A percentile compares a stretch with the other conserved stretches of the same genome.
phyloP scores from a whole-genome alignment of 2,797 vertebrate species.

The Acropternis orthonyx region DNA sequence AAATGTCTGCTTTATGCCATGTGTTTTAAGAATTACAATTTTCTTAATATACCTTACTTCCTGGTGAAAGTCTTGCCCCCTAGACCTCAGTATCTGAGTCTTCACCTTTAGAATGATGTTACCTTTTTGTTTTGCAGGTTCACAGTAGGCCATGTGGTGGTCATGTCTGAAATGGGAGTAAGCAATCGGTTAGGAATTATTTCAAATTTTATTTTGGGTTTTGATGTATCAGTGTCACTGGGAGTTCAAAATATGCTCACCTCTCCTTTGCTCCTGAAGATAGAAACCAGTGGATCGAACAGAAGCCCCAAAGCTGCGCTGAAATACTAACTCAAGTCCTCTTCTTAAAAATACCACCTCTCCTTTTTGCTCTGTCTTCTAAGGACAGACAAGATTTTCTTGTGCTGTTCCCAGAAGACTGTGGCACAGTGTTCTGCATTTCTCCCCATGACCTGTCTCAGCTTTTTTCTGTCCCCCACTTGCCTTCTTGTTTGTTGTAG shows the following conservation, averaged over 20 bases:
- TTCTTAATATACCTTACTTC: background rate
- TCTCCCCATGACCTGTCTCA: background rate
- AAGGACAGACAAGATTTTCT: background rate
- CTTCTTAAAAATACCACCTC: background rate
- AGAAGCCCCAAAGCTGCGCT: background rate
- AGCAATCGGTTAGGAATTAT: background rate
- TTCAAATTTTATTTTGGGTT: background rate
- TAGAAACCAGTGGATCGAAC: background rate
- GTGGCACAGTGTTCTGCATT: background rate
- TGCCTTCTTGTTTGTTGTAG: background rate
- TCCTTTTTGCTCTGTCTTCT: background rate
- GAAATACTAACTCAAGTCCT: background rate
- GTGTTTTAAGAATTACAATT: background rate
- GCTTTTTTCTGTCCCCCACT: background rate
- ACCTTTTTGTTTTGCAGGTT: background rate
- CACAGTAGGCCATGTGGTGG: background rate
- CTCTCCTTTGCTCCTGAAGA: background rate
- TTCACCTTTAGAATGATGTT: background rate
- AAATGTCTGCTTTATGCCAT: background rate
- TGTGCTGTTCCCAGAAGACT: background rate
- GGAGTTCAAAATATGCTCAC: background rate
- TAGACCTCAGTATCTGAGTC: background rate
- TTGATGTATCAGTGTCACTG: background rate
- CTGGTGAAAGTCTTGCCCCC: background rate
- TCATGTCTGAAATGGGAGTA: background rate